These are phyloP conservation scores for Myotis davidii DNA, from an alignment of 2,113 vertebrate species.

Conservation along the genomic window DNA sequence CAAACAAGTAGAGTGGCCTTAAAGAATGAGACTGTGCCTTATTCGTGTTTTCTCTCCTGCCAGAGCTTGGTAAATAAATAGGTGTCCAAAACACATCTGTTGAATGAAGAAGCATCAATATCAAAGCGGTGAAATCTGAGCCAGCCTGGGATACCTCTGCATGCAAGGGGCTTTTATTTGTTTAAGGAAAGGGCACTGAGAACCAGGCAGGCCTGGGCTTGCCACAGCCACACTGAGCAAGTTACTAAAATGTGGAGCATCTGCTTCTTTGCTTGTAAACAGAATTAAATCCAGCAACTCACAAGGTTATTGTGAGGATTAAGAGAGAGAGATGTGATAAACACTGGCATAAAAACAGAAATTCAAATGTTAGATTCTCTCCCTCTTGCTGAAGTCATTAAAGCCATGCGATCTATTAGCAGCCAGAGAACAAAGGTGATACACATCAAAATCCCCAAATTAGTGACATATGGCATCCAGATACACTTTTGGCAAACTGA, in stretches of 20 bases:
- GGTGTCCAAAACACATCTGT: not conserved
- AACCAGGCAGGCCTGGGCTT: constrained; percentile 9
- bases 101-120: not conserved
- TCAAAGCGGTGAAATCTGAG: not conserved
- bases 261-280: not conserved
- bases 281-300: not conserved
- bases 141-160: not conserved
- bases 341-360: not conserved
- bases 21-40: not conserved
- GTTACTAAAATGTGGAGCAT: not conserved
- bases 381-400: not conserved
- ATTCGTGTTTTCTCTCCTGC: not conserved
- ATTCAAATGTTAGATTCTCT: not conserved
- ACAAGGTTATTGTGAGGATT: not conserved
- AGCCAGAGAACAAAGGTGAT: not conserved
- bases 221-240: not conserved
- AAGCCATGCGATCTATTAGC: not conserved
- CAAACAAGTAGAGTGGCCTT: not conserved
- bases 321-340: not conserved
- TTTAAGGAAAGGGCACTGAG: not conserved
- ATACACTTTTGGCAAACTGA: not conserved
- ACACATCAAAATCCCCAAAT: not conserved
- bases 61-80: not conserved
- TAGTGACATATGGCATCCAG: not conserved
- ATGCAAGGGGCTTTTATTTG: not conserved